Evolutionary conservation across 92 coral and sea anemone species (phyloP).

Genomic region (Micromussa lordhowensis): DNA sequence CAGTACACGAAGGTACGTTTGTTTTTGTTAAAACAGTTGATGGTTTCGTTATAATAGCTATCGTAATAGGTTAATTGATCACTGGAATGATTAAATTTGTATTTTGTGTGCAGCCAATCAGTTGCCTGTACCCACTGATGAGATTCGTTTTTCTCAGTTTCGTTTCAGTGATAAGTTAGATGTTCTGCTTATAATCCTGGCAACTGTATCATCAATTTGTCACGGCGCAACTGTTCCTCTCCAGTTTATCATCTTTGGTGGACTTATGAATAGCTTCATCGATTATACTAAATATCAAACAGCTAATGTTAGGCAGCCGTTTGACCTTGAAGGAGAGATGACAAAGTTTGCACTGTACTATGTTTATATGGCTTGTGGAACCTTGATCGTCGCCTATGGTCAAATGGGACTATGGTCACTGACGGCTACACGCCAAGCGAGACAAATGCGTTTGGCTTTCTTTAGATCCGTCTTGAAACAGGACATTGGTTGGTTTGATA

Average conservation of each 20-base stretch:
- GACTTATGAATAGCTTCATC: conserved; percentile 74
- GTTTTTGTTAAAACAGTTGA: too few relatives aligned
- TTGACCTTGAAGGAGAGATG: conserved; percentile 77
- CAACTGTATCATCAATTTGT: conserved; percentile 74
- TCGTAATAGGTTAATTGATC: too few relatives aligned
- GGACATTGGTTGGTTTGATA: conserved; percentile 99
- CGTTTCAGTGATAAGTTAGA: conserved; percentile 78
- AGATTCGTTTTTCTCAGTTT: conserved; percentile 56
- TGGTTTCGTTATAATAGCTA: too few relatives aligned
- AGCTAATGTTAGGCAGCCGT: conserved; percentile 18
- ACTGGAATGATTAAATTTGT: too few relatives aligned
- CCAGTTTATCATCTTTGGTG: conserved; percentile 95
- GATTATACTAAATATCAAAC: conserved; percentile 33
- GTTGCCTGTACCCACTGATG: background rate
- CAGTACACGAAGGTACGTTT: too few relatives aligned
- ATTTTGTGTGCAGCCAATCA: background rate
- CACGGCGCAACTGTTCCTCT: conserved; percentile 91
- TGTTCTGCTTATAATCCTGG: conserved; percentile 75
- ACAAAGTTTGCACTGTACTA: conserved; percentile 79
- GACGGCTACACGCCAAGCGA: conserved; percentile 90
- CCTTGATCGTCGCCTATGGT: conserved; percentile 70
- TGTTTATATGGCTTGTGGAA: conserved; percentile 84
- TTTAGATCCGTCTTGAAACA: conserved; percentile 88
- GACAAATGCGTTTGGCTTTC: conserved; percentile 79
- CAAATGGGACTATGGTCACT: conserved; percentile 84